Evolutionary conservation across 2,797 vertebrate species (phyloP), one percentile per base, ranked within the genome.

Genomic region (Prunella strophiata): DNA sequence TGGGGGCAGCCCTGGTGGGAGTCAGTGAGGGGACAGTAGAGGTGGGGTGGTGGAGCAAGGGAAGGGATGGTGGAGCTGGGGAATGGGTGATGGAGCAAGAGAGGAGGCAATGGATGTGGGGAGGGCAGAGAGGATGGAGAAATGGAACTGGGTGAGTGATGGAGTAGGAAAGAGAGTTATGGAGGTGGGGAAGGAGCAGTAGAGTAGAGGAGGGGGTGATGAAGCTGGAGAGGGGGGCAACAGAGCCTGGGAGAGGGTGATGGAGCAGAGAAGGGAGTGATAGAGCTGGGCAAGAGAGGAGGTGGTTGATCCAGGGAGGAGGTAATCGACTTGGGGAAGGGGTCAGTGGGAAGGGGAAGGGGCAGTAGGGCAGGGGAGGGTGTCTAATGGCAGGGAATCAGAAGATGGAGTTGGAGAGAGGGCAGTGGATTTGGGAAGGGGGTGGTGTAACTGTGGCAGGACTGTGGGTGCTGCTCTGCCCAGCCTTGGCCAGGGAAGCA

Each of bases 301-400:
- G 10, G 34, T 32, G 43, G 25, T 8, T n/a, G 47, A 40, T 23
- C 7, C 20, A 59, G 20, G 17, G 7, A 71, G 27, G 9, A 36
- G n/a, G 21, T 9, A 21, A 22, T 43, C 4, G 11, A 50, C 23
- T 16, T 58, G 19, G 16, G 57, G 27, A 74, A 48, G 12, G 19
- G 14, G 8, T 32, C 30, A 15, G 19, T 0, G 18, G 27, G 10
- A 21, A 38, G 19, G 19, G 22, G 43, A 73, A 29, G 20, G 30
- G 17, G 10, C 34, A 73, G 2, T 10, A 52, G 25, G 30, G 18
- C 15, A 36, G 9, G 11, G 23, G 7, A 57, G 26, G 26, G 22
- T 16, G 27, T 7, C 43, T 34, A 27, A 40, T 3, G 5, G 38
- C 59, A 30, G 58, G 21, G 23, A 42, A 47, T 7, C 0, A 0